Evolutionary conservation across 2,113 vertebrate species (phyloP), one percentile per base, ranked within the genome.

Genomic region (Cisticola juncidis): DNA sequence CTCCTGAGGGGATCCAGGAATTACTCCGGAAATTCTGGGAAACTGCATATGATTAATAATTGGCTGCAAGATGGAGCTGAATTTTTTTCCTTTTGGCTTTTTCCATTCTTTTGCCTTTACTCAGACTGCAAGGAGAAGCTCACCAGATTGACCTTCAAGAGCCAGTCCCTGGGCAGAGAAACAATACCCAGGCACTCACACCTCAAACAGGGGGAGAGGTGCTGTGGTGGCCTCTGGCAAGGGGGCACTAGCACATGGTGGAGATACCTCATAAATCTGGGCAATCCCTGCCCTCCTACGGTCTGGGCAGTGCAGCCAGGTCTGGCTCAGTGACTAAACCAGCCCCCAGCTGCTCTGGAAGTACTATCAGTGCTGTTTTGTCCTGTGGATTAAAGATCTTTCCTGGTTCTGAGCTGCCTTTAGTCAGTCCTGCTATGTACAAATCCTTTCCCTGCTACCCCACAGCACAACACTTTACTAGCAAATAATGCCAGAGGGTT

Each of bases 21-120:
- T 35, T 77, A 45, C 35, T 72, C 19, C 4, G 14, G 79, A 92
- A 96, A 91, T 74, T 53, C 76, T 91, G 58, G 65, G 36, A 65
- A 91, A 84, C 61, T 0, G 6, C 64, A 31, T 86, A 66, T 64
- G 38, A 88, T 93, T 97, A 95, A 83, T 66, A 96, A 87, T 87
- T 66, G 94, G 42, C 74, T 88, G 68, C 69, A 93, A 94, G 81
- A 77, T 57, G 29, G 35, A 88, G 40, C 6, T n/a, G 29, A 44
- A 5, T 5, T 21, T 54, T 86, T 82, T 50, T 5, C 51, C 13
- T 26, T 93, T 79, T 47, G 51, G 9, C 42, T 78, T 93, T 87
- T 87, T 35, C 45, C 18, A 24, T 60, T 82, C 14, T 81, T 72
- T 76, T 51, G 15, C 31, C 38, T 83, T 81, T 51, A 26, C 56